These are phyloP conservation scores for Tineola bisselliella DNA, from an alignment of 2,888 invertebrate genomes.

Conservation along the genomic window DNA sequence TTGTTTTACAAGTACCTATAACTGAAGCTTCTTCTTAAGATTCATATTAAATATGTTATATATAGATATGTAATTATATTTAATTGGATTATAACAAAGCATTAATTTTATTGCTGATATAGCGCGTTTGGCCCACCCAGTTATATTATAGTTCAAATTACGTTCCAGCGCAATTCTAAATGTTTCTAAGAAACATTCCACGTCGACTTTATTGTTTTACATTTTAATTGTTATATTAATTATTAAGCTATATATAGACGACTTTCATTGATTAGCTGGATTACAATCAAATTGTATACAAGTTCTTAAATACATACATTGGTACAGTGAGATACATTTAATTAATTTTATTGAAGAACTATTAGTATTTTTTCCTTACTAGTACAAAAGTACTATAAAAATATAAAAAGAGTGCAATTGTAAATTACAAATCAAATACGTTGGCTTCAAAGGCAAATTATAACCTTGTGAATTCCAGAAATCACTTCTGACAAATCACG, in stretches of 20 bases:
- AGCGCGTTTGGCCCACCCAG: constrained; percentile 7
- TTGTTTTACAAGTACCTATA: too few relatives aligned
- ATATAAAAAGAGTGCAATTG: background rate
- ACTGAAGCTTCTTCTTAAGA: too few relatives aligned
- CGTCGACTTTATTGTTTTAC: background rate
- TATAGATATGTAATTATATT: too few relatives aligned
- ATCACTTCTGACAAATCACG: constrained; percentile 3
- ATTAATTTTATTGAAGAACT: too few relatives aligned
- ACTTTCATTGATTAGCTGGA: too few relatives aligned
- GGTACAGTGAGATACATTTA: too few relatives aligned
- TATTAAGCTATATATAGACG: background rate
- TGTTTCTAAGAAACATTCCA: constrained; percentile 5
- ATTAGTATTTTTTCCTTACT: too few relatives aligned
- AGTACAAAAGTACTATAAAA: too few relatives aligned
- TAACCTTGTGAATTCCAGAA: background rate
- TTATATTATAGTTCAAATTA: background rate
- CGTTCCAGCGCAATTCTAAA: background rate
- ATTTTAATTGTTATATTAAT: background rate
- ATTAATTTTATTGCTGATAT: background rate
- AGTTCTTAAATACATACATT: too few relatives aligned
- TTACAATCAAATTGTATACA: too few relatives aligned
- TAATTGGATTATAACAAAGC: background rate
- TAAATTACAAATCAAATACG: background rate
- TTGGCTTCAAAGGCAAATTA: background rate
- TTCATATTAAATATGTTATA: too few relatives aligned